Evolutionary conservation across 2,113 vertebrate genomes (phyloP), one percentile per base, ranked within the genome.

Genomic region (Hyaena hyaena): DNA sequence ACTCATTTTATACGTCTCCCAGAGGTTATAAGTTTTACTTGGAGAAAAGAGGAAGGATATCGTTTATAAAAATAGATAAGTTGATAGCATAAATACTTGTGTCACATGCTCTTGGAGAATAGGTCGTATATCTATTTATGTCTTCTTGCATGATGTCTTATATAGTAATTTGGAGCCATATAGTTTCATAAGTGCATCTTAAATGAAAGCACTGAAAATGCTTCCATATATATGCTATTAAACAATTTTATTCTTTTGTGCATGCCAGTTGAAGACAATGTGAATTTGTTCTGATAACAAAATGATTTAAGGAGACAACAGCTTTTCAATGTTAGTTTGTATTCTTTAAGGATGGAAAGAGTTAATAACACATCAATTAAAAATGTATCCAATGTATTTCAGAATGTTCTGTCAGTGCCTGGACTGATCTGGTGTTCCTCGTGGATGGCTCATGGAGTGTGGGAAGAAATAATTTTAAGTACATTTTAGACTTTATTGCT

Each of bases 381-480:
- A 88, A 85, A 23, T 7, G 3, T 92, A 17, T 93, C 55, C 66
- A 82, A 50, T 97, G 55, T 97, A n/a, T 98, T 99, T 80, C 99
- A 99, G 99, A 98, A 98, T 99, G 99, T 98, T 99, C 99, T 28
- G 96, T 98, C 93, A 99, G 99, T 74, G 98, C 99, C 87, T 97
- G 99, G 33, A 99, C 99, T 24, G 99, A 99, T 95, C 94, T 99
- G 96, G 99, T 99, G 77, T 99, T 99, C 87, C 97, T 99, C 68
- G 99, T 99, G 97, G 99, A 99, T 92, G 99, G 99, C 85, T 99
- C 99, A 35, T 99, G 99, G 99, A 99, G 99, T 61, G 99, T 99
- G 55, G 99, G 99, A 31, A 99, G 99, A 97, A 98, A 98, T 24
- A 99, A 99, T 98, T 99, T 99, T n/a, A 98, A 99, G 93, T 98